A percentile compares a stretch with the other conserved stretches of the same genome.
phyloP scores from a whole-genome alignment of 2,797 vertebrate species.

The Remorina albescens region DNA sequence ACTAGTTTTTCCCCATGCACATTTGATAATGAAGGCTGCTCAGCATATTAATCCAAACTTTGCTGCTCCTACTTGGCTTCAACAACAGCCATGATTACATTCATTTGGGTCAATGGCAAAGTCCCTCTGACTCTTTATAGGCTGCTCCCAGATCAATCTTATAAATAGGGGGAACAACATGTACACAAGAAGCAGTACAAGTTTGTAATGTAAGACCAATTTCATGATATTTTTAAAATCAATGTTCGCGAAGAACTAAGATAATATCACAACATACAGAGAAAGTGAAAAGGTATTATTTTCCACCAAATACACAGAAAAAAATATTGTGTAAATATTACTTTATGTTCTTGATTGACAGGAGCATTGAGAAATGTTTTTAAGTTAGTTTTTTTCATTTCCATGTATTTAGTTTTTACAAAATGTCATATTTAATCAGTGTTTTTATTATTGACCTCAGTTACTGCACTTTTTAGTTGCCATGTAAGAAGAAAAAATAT shows the following conservation, averaged over 20 bases:
- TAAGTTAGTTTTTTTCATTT: constrained; percentile 44
- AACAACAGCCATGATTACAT: constrained; percentile 50
- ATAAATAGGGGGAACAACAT: constrained; percentile 18
- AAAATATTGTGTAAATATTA: constrained; percentile 67
- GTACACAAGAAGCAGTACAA: constrained; percentile 17
- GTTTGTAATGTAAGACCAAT: constrained; percentile 34
- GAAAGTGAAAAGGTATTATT: constrained; percentile 62
- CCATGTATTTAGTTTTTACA: constrained; percentile 77
- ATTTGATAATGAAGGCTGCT: constrained; percentile 73
- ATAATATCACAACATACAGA: constrained; percentile 49
- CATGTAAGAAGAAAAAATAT: constrained; percentile 79
- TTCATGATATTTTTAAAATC: constrained; percentile 43
- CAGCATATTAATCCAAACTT: constrained; percentile 60
- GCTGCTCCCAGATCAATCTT: constrained; percentile 74
- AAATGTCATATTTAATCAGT: constrained; percentile 87
- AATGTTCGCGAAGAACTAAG: constrained; percentile 34
- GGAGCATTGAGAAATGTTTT: constrained; percentile 51
- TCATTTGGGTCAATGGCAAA: constrained; percentile 50
- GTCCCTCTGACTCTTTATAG: constrained; percentile 53
- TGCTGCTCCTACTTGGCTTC: constrained; percentile 68
- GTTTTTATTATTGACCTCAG: constrained; percentile 91
- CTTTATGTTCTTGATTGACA: constrained; percentile 56
- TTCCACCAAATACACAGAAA: constrained; percentile 62
- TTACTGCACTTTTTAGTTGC: constrained; percentile 91
- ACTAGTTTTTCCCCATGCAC: constrained; percentile 57